A percentile compares a stretch with the other conserved stretches of the same genome.
Evolutionary conservation across 1,140 invertebrate species (phyloP).

Genomic region (Sycophila sp.): DNA sequence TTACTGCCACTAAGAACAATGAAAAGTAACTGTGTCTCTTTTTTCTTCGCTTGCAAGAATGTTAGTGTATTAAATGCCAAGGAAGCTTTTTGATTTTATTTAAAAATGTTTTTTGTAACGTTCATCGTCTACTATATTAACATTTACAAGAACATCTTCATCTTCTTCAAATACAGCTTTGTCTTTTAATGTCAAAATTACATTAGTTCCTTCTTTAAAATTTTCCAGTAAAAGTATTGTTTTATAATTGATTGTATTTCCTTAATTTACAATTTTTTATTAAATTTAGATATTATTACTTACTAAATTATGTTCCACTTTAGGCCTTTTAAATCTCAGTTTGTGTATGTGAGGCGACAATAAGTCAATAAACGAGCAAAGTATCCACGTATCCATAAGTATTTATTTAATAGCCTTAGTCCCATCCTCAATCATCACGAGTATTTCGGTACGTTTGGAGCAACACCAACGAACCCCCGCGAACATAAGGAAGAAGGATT

Average conservation of each 20-base stretch:
- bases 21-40: conserved; percentile 94
- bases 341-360: too few relatives aligned
- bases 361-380: too few relatives aligned
- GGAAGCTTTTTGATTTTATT: conserved; percentile 85
- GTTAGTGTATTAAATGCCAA: conserved; percentile 88
- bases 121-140: conserved; percentile 95
- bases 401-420: too few relatives aligned
- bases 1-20: conserved; percentile 94
- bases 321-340: conserved; percentile 82
- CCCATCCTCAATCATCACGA: too few relatives aligned
- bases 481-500: too few relatives aligned
- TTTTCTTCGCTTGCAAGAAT: conserved; percentile 95
- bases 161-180: conserved; percentile 88
- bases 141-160: conserved; percentile 92
- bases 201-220: conserved; percentile 85
- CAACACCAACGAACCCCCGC: too few relatives aligned
- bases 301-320: conserved; percentile 87
- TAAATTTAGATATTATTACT: too few relatives aligned
- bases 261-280: conserved; percentile 16
- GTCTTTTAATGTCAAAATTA: conserved; percentile 95
- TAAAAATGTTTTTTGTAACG: conserved; percentile 86
- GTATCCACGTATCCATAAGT: too few relatives aligned
- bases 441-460: too few relatives aligned
- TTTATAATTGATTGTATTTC: conserved; percentile 4
- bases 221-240: conserved; percentile 58